These are phyloP conservation scores for Synergus gifuensis DNA, from an alignment of 2,888 invertebrate genomes.

Conservation along the genomic window DNA sequence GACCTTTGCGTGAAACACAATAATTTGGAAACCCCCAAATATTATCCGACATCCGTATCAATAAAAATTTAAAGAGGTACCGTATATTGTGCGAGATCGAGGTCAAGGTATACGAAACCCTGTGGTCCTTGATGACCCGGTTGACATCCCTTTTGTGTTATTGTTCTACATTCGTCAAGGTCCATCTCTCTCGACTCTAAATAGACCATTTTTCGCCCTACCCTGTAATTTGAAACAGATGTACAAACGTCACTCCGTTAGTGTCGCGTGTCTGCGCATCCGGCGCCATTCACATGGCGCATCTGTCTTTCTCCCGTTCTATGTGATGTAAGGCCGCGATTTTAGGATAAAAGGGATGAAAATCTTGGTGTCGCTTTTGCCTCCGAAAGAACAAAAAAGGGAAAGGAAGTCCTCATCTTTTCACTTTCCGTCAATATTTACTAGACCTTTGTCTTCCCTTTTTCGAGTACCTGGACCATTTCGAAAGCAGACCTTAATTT, in stretches of 20 bases:
- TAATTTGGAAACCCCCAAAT: neutral
- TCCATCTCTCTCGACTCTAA: conserved; percentile 35
- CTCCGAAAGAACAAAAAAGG: conserved; percentile 5
- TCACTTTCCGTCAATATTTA: conserved; percentile 20
- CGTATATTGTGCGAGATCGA: conserved; percentile 18
- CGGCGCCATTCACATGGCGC: conserved; percentile 33
- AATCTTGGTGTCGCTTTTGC: neutral
- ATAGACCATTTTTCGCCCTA: conserved; percentile 36
- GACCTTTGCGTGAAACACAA: neutral
- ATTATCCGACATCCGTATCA: neutral
- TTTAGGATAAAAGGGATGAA: conserved; percentile 28
- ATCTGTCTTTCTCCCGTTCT: conserved; percentile 35
- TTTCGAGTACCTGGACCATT: conserved; percentile 15
- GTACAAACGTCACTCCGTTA: conserved; percentile 36
- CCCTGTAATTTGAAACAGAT: conserved; percentile 38
- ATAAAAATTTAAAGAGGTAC: conserved; percentile 13
- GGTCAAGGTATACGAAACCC: conserved; percentile 24
- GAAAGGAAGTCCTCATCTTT: conserved; percentile 23
- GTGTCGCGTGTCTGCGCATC: conserved; percentile 40
- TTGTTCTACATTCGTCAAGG: conserved; percentile 34
- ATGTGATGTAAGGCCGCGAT: conserved; percentile 34
- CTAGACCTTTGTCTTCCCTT: neutral
- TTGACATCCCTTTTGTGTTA: conserved; percentile 29
- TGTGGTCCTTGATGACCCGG: neutral
- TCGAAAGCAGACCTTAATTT: neutral